Conservation (phyloP, 2,113 vertebrate genomes). For the Nothobranchius furzeri region DNA sequence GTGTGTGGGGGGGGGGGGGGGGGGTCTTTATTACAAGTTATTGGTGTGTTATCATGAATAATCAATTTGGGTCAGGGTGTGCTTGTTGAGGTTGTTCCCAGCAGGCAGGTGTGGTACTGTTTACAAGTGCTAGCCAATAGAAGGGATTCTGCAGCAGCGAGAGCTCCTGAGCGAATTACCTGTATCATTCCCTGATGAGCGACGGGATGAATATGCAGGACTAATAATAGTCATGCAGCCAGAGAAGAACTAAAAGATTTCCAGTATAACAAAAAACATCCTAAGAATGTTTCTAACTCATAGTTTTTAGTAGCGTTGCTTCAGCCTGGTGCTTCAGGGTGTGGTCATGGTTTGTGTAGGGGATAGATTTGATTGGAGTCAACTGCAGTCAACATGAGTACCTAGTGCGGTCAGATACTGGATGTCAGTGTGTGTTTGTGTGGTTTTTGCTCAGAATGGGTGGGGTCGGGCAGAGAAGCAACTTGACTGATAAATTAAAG, state of each 20-base stretch:
- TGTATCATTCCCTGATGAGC: constrained; percentile 22
- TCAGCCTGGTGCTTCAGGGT: not conserved
- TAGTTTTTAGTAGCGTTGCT: too few species aligned
- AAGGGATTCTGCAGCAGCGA: constrained; percentile 20
- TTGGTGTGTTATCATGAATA: constrained; percentile 25
- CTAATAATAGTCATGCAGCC: constrained; percentile 1
- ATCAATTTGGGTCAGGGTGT: constrained; percentile 19
- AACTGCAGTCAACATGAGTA: constrained; percentile 43
- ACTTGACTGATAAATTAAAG: constrained; percentile 21
- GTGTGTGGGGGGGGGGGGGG: too few species aligned
- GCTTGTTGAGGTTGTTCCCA: constrained; percentile 38
- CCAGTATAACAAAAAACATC: constrained; percentile 22
- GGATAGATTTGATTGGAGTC: constrained; percentile 26
- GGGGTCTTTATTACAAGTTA: constrained; percentile 12
- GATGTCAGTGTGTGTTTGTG: constrained; percentile 26
- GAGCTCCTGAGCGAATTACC: constrained; percentile 39
- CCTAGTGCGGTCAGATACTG: constrained; percentile 39
- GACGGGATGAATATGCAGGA: constrained; percentile 6
- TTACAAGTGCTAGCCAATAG: constrained; percentile 27
- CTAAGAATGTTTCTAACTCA: not conserved
- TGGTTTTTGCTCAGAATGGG: constrained; percentile 58
- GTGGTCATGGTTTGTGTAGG: constrained; percentile 24
- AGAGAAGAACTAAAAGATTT: not conserved
- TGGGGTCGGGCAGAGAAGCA: constrained; percentile 37
- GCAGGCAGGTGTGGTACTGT: constrained; percentile 49